A percentile compares a stretch with the other conserved stretches of the same genome.
Conservation (phyloP, 2,113 vertebrate species). For the Saccopteryx bilineata region DNA sequence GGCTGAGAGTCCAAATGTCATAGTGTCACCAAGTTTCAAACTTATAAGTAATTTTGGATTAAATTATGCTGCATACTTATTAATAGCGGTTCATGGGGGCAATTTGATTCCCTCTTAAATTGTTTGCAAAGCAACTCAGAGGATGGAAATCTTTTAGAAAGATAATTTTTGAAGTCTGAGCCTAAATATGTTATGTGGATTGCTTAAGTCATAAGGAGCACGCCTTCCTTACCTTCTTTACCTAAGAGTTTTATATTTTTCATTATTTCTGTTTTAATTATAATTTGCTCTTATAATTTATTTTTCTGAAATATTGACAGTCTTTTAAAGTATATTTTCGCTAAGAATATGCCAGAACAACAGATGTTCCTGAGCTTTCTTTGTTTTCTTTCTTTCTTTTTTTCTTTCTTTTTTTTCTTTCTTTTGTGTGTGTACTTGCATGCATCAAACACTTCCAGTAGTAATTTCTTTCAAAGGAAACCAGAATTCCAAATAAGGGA, state of each 20-base stretch:
- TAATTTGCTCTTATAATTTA: slow-evolving; percentile 16
- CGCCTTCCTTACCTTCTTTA: background rate
- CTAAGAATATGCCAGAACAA: background rate
- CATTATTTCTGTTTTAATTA: background rate
- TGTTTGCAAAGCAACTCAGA: background rate
- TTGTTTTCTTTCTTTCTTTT: background rate
- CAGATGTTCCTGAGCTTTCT: background rate
- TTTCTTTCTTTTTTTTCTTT: background rate
- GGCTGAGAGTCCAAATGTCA: background rate
- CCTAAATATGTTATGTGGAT: background rate
- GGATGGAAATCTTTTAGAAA: background rate
- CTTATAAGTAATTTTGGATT: background rate
- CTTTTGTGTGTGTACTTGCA: background rate
- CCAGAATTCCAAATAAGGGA: background rate
- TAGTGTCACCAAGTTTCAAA: background rate
- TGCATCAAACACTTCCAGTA: background rate
- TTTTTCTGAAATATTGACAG: background rate
- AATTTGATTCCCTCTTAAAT: background rate
- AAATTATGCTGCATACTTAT: background rate
- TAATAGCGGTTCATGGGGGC: background rate
- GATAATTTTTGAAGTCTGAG: background rate
- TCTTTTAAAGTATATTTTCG: slow-evolving; percentile 51
- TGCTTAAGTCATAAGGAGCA: background rate
- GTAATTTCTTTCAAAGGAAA: background rate
- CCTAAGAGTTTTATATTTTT: background rate